Percentiles rank a stretch among this genome's conserved stretches.
Evolutionary conservation across 2,113 vertebrate genomes (phyloP).

Genomic region (Chaetodon trifascialis): DNA sequence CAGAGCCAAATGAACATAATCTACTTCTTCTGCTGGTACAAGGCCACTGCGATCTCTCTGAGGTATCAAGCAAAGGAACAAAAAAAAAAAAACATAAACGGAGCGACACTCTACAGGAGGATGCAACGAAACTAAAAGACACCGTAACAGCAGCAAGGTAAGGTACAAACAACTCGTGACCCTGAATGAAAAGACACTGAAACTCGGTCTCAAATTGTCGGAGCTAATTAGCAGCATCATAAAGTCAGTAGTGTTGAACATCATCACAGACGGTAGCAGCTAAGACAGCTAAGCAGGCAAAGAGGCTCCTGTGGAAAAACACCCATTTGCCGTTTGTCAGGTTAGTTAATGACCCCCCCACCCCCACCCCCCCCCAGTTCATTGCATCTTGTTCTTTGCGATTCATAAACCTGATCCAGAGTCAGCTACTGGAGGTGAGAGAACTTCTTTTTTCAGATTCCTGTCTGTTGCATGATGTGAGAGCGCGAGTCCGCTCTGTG

Average conservation of each 20-base stretch:
- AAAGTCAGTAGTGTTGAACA: slow-evolving; percentile 50
- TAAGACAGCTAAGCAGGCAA: slow-evolving; percentile 73
- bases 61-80: slow-evolving; percentile 72
- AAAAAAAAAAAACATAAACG: slow-evolving; percentile 22
- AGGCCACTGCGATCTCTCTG: slow-evolving; percentile 73
- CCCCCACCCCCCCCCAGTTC: slow-evolving; percentile 28
- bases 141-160: slow-evolving; percentile 73
- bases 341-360: slow-evolving; percentile 23
- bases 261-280: slow-evolving; percentile 51
- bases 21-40: slow-evolving; percentile 55
- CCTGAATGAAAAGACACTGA: slow-evolving; percentile 70
- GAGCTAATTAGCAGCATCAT: slow-evolving; percentile 77
- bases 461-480: slow-evolving; percentile 52
- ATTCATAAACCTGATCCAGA: slow-evolving; percentile 48
- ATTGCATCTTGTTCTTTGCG: slow-evolving; percentile 74
- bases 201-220: slow-evolving; percentile 60
- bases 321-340: slow-evolving; percentile 68
- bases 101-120: slow-evolving; percentile 35
- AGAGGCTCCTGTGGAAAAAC: slow-evolving; percentile 50
- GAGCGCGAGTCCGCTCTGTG: slow-evolving; percentile 1
- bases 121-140: slow-evolving; percentile 36
- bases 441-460: slow-evolving; percentile 12
- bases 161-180: slow-evolving; percentile 53
- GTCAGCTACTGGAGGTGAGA: slow-evolving; percentile 36
- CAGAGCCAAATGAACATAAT: slow-evolving; percentile 46